These are phyloP conservation scores for Calliscelio sp. DNA, from an alignment of 2,888 invertebrate genomes.

Conservation along the genomic window DNA sequence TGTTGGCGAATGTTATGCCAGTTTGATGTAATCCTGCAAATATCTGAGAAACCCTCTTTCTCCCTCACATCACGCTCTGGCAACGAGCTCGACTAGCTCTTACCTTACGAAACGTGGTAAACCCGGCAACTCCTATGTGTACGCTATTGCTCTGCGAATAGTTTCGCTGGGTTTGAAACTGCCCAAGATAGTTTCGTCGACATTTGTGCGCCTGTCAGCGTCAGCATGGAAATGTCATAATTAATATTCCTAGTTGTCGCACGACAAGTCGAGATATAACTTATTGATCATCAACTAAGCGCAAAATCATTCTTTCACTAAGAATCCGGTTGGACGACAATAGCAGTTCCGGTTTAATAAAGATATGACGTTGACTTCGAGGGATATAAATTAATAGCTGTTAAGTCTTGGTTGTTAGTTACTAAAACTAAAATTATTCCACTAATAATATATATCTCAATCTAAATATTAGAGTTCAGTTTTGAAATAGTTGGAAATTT, in stretches of 20 bases:
- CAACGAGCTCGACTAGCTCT: slow-evolving; percentile 59
- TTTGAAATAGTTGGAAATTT: too few species aligned
- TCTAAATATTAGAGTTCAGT: too few species aligned
- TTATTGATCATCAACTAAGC: slow-evolving; percentile 34
- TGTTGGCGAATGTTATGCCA: slow-evolving; percentile 79
- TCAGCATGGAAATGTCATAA: slow-evolving; percentile 63
- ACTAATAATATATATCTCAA: too few species aligned
- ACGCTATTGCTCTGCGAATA: slow-evolving; percentile 78
- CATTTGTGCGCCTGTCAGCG: slow-evolving; percentile 74
- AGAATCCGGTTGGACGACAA: too few species aligned
- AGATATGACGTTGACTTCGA: too few species aligned
- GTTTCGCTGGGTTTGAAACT: slow-evolving; percentile 76
- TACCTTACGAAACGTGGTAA: slow-evolving; percentile 75
- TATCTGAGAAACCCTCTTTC: slow-evolving; percentile 75
- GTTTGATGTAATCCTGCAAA: slow-evolving; percentile 82
- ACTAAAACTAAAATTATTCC: too few species aligned
- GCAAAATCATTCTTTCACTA: slow-evolving; percentile 22
- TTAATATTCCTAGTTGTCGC: slow-evolving; percentile 57
- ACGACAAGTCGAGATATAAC: slow-evolving; percentile 5
- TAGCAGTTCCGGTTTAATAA: too few species aligned
- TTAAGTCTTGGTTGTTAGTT: too few species aligned
- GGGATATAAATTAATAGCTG: too few species aligned
- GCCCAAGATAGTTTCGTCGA: slow-evolving; percentile 78
- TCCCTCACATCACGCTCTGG: slow-evolving; percentile 56
- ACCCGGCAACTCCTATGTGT: slow-evolving; percentile 77